These are phyloP conservation scores for Scaptomyza pallida DNA, from an alignment of 1,140 invertebrate species.

Conservation along the genomic window DNA sequence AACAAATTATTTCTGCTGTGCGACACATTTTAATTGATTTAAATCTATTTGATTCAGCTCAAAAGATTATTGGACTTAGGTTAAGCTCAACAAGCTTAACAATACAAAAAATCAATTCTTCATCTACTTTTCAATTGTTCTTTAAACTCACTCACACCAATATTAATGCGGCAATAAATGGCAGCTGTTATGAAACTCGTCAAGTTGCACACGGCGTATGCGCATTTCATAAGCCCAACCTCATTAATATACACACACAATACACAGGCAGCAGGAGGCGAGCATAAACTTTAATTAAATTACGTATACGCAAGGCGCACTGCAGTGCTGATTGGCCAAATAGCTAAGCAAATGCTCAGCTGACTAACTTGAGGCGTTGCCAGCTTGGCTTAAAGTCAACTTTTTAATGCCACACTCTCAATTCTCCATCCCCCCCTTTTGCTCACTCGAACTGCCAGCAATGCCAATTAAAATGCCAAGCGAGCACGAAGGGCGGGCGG, in stretches of 20 bases:
- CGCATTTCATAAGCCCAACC: constrained; percentile 36
- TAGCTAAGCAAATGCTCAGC: constrained; percentile 7
- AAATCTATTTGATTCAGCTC: too few relatives aligned
- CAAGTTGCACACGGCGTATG: constrained; percentile 31
- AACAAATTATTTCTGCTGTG: too few relatives aligned
- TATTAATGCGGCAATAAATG: constrained; percentile 12
- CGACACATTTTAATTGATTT: neutral
- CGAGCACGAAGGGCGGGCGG: too few relatives aligned
- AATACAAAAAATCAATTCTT: neutral
- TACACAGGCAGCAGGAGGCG: constrained; percentile 6
- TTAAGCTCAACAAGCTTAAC: too few relatives aligned
- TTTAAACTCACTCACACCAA: neutral
- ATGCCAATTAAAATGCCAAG: constrained; percentile 42
- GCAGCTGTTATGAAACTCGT: constrained; percentile 11
- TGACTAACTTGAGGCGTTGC: constrained; percentile 26
- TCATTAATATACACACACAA: constrained; percentile 35
- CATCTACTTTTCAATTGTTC: neutral
- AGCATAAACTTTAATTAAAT: constrained; percentile 42
- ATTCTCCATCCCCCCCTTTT: too few relatives aligned
- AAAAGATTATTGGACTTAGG: too few relatives aligned
- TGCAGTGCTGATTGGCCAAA: constrained; percentile 36
- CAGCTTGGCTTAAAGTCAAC: constrained; percentile 20
- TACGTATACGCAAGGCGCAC: constrained; percentile 26
- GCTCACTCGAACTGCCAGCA: constrained; percentile 22
- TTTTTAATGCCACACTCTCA: constrained; percentile 18